These are phyloP conservation scores for Onthophagus taurus DNA, from an alignment of 1,140 invertebrate genomes.

Conservation along the genomic window DNA sequence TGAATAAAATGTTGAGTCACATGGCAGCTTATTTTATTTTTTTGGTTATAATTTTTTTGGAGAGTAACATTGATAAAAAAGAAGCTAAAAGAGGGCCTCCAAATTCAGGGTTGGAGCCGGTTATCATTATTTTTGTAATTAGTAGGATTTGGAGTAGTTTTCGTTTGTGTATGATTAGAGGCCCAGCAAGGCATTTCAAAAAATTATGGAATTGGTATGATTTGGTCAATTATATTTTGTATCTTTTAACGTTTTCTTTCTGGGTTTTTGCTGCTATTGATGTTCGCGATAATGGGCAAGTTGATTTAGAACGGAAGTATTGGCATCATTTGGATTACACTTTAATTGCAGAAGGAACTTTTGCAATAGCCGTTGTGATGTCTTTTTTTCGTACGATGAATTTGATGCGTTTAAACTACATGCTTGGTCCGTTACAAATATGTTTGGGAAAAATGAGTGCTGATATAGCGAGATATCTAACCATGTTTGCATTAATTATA, in stretches of 20 bases:
- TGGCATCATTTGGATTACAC: constrained; percentile 64
- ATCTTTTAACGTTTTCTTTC: constrained; percentile 41
- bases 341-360: constrained; percentile 62
- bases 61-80: constrained; percentile 46
- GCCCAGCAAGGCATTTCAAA: constrained; percentile 41
- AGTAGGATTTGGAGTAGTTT: constrained; percentile 39
- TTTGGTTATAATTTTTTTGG: constrained; percentile 47
- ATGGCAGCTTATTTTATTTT: constrained; percentile 53
- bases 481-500: constrained; percentile 46
- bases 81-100: constrained; percentile 42
- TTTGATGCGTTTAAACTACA: constrained; percentile 47
- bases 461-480: constrained; percentile 46
- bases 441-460: constrained; percentile 50
- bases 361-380: constrained; percentile 63
- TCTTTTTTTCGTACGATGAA: constrained; percentile 49
- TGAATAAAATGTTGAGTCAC: constrained; percentile 50
- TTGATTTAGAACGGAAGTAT: constrained; percentile 49
- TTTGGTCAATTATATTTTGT: constrained; percentile 38
- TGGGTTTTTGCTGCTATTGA: constrained; percentile 44
- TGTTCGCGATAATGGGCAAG: constrained; percentile 35
- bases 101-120: constrained; percentile 40
- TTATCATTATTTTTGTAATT: constrained; percentile 40
- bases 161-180: constrained; percentile 43
- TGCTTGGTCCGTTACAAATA: constrained; percentile 52
- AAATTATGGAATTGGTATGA: constrained; percentile 46